Conservation (phyloP, 2,888 invertebrate species). For the Sesia apiformis region DNA sequence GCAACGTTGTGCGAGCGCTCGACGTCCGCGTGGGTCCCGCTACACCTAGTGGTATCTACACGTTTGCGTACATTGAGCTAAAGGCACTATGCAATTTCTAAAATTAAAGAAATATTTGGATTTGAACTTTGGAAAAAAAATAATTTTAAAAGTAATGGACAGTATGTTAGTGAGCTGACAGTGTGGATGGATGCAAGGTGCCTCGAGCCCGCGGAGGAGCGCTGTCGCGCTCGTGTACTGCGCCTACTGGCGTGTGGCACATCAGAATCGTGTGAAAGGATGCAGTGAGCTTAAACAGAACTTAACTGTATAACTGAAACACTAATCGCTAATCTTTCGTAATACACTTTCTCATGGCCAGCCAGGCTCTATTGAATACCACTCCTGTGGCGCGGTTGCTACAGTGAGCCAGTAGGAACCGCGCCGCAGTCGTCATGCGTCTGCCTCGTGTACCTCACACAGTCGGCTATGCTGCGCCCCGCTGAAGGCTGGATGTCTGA, state of each 20-base stretch:
- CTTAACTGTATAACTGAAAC: conserved; percentile 19
- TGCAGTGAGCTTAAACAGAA: conserved; percentile 15
- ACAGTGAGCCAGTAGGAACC: conserved; percentile 4
- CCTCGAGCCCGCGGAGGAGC: conserved; percentile 44
- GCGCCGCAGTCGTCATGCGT: conserved; percentile 24
- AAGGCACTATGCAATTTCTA: conserved; percentile 66
- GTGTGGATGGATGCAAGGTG: conserved; percentile 44
- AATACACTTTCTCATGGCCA: conserved; percentile 18
- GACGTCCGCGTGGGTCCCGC: conserved; percentile 11
- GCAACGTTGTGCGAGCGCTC: conserved; percentile 59
- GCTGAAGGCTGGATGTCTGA: conserved; percentile 69
- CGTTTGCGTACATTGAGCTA: conserved; percentile 59
- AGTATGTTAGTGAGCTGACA: conserved; percentile 22
- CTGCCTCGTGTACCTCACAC: conserved; percentile 43
- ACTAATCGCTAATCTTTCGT: conserved; percentile 32
- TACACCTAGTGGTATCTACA: conserved; percentile 42
- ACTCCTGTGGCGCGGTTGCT: conserved; percentile 17
- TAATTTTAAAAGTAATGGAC: conserved; percentile 22
- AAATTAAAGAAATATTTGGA: conserved; percentile 49
- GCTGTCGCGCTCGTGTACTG: conserved; percentile 11
- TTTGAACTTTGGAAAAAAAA: conserved; percentile 36
- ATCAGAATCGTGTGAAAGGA: conserved; percentile 10
- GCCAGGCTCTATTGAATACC: conserved; percentile 14
- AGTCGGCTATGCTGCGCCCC: conserved; percentile 60
- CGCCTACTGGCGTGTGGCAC: conserved; percentile 10